Evolutionary conservation across 2,888 invertebrate genomes (phyloP).

Genomic region (Nymphalis polychloros): DNA sequence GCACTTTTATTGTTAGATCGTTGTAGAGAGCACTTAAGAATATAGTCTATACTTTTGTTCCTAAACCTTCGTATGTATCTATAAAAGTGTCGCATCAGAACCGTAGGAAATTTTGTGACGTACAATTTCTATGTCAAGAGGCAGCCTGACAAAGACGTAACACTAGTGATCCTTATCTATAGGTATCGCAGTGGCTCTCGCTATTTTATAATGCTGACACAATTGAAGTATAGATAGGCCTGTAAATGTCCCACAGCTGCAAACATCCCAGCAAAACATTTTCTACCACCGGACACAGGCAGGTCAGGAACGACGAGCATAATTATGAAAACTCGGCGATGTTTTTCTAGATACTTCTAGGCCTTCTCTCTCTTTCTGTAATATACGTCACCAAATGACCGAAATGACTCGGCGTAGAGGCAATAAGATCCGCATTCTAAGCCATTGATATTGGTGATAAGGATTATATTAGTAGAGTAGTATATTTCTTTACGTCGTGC

Average conservation of each 20-base stretch:
- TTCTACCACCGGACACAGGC: too few relatives aligned
- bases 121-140: conserved; percentile 10
- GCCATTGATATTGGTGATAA: too few relatives aligned
- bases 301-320: too few relatives aligned
- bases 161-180: not conserved
- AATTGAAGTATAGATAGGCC: not conserved
- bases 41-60: conserved; percentile 20
- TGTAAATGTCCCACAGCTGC: not conserved
- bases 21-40: conserved; percentile 15
- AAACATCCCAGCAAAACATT: too few relatives aligned
- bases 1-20: conserved; percentile 19
- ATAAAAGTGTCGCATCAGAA: not conserved
- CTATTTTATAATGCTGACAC: not conserved
- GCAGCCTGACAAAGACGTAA: not conserved
- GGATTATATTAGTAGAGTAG: too few relatives aligned
- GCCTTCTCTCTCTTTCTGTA: too few relatives aligned
- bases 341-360: too few relatives aligned
- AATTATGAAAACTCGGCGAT: too few relatives aligned
- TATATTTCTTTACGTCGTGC: too few relatives aligned
- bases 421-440: too few relatives aligned
- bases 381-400: too few relatives aligned
- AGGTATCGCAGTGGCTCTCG: not conserved
- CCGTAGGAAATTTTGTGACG: conserved; percentile 7
- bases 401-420: too few relatives aligned
- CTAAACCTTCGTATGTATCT: not conserved